phyloP scores from a whole-genome alignment of 1,140 invertebrate species.

The Procambarus clarkii region DNA sequence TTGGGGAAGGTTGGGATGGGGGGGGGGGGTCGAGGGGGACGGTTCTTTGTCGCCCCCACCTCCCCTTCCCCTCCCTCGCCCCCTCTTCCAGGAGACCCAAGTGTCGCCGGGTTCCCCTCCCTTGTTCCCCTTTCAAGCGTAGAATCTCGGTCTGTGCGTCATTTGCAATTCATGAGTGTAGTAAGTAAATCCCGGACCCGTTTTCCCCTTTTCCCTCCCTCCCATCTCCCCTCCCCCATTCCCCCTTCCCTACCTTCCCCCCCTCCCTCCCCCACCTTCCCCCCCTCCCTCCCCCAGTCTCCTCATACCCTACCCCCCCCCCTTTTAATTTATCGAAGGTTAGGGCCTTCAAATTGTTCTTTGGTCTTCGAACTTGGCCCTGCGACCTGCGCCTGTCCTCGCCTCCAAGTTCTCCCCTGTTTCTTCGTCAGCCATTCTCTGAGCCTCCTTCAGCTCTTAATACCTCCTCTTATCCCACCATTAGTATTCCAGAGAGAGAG shows the following conservation, averaged over 20 bases:
- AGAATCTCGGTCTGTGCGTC: background rate
- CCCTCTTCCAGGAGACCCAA: background rate
- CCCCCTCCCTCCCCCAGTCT: background rate
- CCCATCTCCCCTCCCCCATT: no score
- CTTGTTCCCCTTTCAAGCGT: no score
- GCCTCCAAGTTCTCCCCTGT: background rate
- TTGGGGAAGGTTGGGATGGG: background rate
- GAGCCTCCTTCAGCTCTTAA: background rate
- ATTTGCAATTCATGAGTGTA: constrained; percentile 38
- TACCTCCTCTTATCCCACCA: background rate
- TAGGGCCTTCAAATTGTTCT: background rate
- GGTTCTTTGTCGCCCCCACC: background rate
- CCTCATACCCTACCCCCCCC: no score
- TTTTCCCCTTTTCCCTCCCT: background rate
- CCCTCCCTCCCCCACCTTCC: background rate
- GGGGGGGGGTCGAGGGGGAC: background rate
- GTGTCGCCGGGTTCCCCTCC: no score
- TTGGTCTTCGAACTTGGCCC: no score
- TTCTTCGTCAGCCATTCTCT: no score
- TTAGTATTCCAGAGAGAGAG: no score
- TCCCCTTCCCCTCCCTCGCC: no score
- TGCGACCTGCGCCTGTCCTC: no score
- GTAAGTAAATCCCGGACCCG: constrained; percentile 21
- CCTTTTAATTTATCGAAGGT: background rate
- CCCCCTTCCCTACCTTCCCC: no score